phyloP scores from a whole-genome alignment of 2,797 vertebrate genomes.

The Lutjanus argentimaculatus region DNA sequence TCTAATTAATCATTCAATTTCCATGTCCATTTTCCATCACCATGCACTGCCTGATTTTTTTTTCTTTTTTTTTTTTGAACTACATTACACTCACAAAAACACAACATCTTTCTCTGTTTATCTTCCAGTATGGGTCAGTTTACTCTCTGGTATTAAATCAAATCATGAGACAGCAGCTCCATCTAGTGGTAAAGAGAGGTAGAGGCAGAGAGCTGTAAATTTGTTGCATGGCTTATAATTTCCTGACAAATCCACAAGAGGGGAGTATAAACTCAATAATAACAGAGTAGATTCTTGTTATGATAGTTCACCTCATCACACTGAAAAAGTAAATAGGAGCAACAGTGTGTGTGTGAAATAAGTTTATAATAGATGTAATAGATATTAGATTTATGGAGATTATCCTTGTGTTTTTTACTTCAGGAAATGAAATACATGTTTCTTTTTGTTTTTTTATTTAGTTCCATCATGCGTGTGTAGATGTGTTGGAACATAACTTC shows the following conservation, averaged over 20 bases:
- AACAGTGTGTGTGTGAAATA: not conserved
- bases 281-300: not conserved
- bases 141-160: not conserved
- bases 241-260: conserved; percentile 66
- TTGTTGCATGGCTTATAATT: not conserved
- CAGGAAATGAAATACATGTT: not conserved
- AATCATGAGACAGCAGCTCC: conserved; percentile 28
- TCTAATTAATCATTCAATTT: not conserved
- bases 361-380: not conserved
- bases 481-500: not conserved
- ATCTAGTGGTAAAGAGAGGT: conserved; percentile 59
- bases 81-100: not conserved
- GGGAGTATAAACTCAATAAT: conserved; percentile 54
- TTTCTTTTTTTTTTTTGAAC: not conserved
- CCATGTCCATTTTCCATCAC: too few relatives aligned
- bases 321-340: not conserved
- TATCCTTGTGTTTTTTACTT: not conserved
- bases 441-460: not conserved
- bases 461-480: not conserved
- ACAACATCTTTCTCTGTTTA: not conserved
- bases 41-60: too few relatives aligned
- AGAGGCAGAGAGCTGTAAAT: not conserved
- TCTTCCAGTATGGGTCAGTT: not conserved
- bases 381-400: too few relatives aligned
- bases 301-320: not conserved